Conservation (phyloP, 2,888 invertebrate species). For the Microplitis manilae region DNA sequence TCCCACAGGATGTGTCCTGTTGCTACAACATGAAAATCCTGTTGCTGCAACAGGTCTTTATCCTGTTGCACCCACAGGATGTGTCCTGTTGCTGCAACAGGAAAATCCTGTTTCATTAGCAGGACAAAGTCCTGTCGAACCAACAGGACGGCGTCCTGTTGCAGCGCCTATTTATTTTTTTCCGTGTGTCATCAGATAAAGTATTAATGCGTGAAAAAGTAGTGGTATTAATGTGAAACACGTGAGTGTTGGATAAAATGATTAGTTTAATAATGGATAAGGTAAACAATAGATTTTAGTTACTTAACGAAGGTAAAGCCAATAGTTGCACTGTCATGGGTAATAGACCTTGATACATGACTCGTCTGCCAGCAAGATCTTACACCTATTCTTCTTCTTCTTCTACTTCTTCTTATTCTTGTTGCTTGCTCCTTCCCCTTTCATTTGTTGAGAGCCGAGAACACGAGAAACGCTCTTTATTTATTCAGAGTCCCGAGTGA, state of each 20-base stretch:
- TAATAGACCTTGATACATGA: constrained; percentile 68
- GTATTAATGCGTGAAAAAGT: not conserved
- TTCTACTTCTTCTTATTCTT: constrained; percentile 47
- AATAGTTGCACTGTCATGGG: constrained; percentile 61
- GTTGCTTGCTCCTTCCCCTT: constrained; percentile 54
- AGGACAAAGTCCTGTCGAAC: no score
- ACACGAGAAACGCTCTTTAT: constrained; percentile 53
- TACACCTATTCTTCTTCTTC: not conserved
- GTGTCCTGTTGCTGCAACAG: no score
- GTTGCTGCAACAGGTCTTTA: no score
- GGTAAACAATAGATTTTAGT: constrained; percentile 64
- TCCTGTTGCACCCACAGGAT: no score
- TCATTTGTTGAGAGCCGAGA: constrained; percentile 52
- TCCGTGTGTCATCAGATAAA: not conserved
- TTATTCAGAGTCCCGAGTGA: constrained; percentile 60
- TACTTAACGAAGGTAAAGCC: constrained; percentile 51
- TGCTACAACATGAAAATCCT: no score
- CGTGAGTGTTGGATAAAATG: constrained; percentile 12
- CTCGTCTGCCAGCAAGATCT: not conserved
- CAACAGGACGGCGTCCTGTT: no score
- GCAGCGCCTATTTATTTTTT: no score
- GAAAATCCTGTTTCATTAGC: no score
- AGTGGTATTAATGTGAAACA: not conserved
- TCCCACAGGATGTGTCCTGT: no score
- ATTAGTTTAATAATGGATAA: constrained; percentile 3